These are phyloP conservation scores for Crypturellus tataupa DNA, from an alignment of 2,797 vertebrate genomes.

Conservation along the genomic window DNA sequence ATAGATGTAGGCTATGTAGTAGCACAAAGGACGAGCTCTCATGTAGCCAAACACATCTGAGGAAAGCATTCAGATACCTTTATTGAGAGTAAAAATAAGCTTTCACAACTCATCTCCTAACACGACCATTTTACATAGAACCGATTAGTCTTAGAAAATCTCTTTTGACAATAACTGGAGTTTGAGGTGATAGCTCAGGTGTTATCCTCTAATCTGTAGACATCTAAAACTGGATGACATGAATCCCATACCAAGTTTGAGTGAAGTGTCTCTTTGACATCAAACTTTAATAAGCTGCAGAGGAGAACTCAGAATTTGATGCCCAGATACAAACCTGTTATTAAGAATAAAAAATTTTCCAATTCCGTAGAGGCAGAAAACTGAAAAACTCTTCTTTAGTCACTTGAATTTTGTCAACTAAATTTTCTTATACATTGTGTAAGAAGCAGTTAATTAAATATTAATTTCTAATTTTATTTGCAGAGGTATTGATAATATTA, in stretches of 20 bases:
- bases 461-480: neutral
- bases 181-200: neutral
- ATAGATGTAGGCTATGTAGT: neutral
- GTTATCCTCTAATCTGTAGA: neutral
- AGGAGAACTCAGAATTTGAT: neutral
- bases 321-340: neutral
- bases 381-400: neutral
- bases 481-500: neutral
- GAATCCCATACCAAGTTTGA: neutral
- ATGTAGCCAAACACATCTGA: neutral
- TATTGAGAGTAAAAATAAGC: neutral
- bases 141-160: neutral
- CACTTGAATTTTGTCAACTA: neutral
- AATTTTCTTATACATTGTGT: neutral
- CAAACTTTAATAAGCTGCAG: neutral
- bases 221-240: neutral
- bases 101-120: neutral
- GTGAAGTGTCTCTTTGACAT: neutral
- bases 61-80: neutral
- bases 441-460: neutral
- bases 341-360: neutral
- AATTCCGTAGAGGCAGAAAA: neutral
- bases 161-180: neutral
- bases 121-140: neutral
- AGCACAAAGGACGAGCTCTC: neutral